Conservation (phyloP, 2,888 invertebrate species). For the Glaucopsyche alexis region DNA sequence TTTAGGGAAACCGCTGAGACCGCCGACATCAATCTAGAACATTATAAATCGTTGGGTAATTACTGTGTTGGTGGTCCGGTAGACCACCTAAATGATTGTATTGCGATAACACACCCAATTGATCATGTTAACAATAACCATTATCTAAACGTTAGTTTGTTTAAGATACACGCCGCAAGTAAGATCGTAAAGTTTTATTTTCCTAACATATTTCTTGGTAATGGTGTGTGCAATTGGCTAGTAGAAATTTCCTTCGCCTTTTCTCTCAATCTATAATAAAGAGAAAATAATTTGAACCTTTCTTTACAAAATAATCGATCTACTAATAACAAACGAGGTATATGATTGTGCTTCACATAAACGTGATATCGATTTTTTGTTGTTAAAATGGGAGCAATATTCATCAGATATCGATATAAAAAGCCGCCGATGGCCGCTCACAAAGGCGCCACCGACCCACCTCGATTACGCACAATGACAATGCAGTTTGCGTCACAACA, state of each 20-base stretch:
- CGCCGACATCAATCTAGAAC: slow-evolving; percentile 46
- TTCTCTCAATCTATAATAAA: too few relatives aligned
- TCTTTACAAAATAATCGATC: slow-evolving; percentile 10
- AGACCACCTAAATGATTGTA: slow-evolving; percentile 58
- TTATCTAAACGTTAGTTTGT: slow-evolving; percentile 15
- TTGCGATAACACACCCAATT: slow-evolving; percentile 48
- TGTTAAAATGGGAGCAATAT: slow-evolving; percentile 74
- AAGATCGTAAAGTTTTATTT: neutral
- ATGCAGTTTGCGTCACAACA: slow-evolving; percentile 63
- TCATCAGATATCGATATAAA: slow-evolving; percentile 77
- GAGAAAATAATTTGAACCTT: neutral
- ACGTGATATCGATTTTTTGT: slow-evolving; percentile 63
- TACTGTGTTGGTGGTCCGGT: slow-evolving; percentile 60
- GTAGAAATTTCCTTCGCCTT: too few relatives aligned
- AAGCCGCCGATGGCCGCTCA: slow-evolving; percentile 68
- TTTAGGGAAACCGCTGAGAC: slow-evolving; percentile 36
- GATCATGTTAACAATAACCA: slow-evolving; percentile 42
- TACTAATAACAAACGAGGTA: slow-evolving; percentile 42
- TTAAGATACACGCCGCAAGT: slow-evolving; percentile 8
- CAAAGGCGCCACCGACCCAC: slow-evolving; percentile 76
- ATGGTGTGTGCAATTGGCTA: too few relatives aligned
- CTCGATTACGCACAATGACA: slow-evolving; percentile 79
- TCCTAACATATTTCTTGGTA: too few relatives aligned
- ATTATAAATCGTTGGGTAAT: slow-evolving; percentile 65
- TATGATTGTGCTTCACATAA: slow-evolving; percentile 43